phyloP scores from a whole-genome alignment of 37 sponge, comb jelly and placozoan genomes.

The Crambe crambe region DNA sequence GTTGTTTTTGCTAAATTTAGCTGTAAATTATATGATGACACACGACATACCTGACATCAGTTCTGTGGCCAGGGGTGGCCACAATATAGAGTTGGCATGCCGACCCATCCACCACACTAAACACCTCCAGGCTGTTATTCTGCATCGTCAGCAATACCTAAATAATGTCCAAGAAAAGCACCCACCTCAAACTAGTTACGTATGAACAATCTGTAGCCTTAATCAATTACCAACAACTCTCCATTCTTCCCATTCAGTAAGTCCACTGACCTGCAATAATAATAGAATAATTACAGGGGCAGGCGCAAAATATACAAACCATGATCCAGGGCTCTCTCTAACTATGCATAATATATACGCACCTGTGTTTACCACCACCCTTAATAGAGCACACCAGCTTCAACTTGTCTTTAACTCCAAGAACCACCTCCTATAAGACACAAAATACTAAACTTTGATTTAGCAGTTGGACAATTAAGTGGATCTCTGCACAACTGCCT shows the following conservation, averaged over 20 bases:
- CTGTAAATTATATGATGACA: too few relatives aligned
- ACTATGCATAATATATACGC: too few relatives aligned
- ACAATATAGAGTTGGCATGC: slow-evolving; percentile 21
- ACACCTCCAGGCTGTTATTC: slow-evolving; percentile 52
- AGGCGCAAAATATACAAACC: too few relatives aligned
- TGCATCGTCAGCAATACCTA: slow-evolving; percentile 49
- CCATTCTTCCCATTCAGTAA: neutral
- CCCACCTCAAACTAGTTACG: neutral
- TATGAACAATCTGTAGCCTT: neutral
- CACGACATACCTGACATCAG: slow-evolving; percentile 59
- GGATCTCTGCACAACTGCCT: too few relatives aligned
- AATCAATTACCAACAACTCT: slow-evolving; percentile 16
- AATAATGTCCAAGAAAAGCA: neutral
- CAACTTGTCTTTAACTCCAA: neutral
- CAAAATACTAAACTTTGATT: too few relatives aligned
- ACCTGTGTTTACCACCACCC: slow-evolving; percentile 19
- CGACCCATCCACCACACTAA: slow-evolving; percentile 13
- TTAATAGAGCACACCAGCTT: slow-evolving; percentile 11
- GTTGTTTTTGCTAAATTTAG: too few relatives aligned
- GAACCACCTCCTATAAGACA: neutral
- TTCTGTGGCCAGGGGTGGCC: slow-evolving; percentile 52
- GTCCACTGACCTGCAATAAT: slow-evolving; percentile 44
- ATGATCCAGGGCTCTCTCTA: too few relatives aligned
- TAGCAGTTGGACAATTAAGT: too few relatives aligned
- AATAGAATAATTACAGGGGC: too few relatives aligned